Evolutionary conservation across 2,113 vertebrate species (phyloP), one percentile per base, ranked within the genome.

Genomic region (Rafetus swinhoei): DNA sequence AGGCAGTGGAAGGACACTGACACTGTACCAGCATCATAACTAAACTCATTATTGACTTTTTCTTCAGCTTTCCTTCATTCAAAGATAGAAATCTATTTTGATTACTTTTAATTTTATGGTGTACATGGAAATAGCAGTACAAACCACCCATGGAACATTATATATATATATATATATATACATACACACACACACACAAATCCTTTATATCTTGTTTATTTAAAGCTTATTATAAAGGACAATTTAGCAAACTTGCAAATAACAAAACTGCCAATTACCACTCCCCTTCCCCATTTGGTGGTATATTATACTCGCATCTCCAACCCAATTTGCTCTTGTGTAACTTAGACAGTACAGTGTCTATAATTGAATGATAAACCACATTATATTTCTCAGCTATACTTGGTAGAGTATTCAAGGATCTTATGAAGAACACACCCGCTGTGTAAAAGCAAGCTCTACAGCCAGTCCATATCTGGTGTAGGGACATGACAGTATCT

Each of bases 341-440:
- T 83, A 57, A 35, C 81, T 89, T n/a, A 52, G 50, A 55, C 27
- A 27, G 1, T 18, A 77, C 82, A 56, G 65, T 4, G 4, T 15
- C 57, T 21, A 1, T 0, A 5, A 29, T 6, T 9, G 22, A 2
- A 1, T 2, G 1, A n/a, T 57, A 85, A 85, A 29, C 15, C 32
- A 29, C 16, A n/a, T n/a, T 32, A 32, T 62, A 32, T 27, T 62
- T 15, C 29, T 65, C 29, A n/a, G 32, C 62, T 32, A n/a, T 18
- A n/a, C 29, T 32, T 32, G 29, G 4, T 65, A n/a, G 62, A 32
- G 14, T 32, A 32, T 16, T 65, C 16, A 65, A 65, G 62, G 29
- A 65, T 65, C 14, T 32, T n/a, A 32, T 32, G 6, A 65, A 32
- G 62, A 65, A 65, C 62, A 29, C 29, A 65, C 18, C 13, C 32